Evolutionary conservation across 2,797 vertebrate genomes (phyloP).

Genomic region (Garrulus glandarius): DNA sequence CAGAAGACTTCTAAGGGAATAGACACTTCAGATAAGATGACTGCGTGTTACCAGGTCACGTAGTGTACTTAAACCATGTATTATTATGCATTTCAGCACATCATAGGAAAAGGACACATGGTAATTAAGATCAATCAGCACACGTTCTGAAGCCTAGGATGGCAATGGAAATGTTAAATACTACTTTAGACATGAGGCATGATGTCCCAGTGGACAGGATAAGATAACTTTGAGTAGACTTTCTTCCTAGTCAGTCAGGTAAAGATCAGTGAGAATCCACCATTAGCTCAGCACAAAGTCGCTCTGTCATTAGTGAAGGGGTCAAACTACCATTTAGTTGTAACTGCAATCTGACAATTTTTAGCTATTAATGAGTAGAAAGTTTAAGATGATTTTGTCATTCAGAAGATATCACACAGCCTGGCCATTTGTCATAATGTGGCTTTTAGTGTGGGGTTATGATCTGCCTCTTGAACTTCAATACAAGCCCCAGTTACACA

Average conservation of each 20-base stretch:
- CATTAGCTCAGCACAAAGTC: neutral
- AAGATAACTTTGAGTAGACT: neutral
- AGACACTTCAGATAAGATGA: neutral
- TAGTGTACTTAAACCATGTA: neutral
- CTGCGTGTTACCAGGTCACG: accelerated
- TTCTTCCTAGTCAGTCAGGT: neutral
- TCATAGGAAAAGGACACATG: neutral
- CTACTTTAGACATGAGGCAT: neutral
- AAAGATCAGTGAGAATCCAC: neutral
- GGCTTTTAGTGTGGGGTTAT: neutral
- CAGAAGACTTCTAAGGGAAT: neutral
- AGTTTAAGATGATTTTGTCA: neutral
- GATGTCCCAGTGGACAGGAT: neutral
- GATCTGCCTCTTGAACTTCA: neutral
- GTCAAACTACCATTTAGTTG: neutral
- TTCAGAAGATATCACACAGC: neutral
- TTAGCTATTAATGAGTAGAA: neutral
- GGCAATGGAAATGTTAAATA: neutral
- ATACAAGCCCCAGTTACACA: neutral
- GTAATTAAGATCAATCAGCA: neutral
- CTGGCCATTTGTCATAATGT: neutral
- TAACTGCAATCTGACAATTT: neutral
- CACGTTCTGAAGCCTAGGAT: neutral
- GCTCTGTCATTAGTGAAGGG: neutral
- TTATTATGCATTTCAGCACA: neutral